Evolutionary conservation across 2,113 vertebrate species (phyloP), one percentile per base, ranked within the genome.

Genomic region (Oceanodroma tethys): DNA sequence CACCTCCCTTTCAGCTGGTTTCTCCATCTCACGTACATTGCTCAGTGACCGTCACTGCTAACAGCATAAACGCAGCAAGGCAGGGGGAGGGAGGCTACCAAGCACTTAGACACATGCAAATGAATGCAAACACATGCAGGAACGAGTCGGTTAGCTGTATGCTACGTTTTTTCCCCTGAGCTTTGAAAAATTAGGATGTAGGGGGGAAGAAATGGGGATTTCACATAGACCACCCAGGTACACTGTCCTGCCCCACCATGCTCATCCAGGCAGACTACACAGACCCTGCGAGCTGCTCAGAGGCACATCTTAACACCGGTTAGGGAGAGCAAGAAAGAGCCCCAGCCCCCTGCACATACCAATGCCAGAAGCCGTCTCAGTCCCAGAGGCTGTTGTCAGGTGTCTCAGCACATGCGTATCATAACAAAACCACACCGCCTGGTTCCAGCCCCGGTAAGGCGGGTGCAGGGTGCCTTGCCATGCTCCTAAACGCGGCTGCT

Each of bases 401-500:
- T 6, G 1, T 68, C 75, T 66, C 27, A 50, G 71, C 0, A 0
- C 26, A n/a, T 25, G 53, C 2, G 3, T 30, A 10, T 36, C 7
- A 2, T 36, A 16, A 3, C 10, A 84, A 26, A 38, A 32, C 53
- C 48, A 12, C 34, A 16, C 11, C 4, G 5, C 30, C 17, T 11
- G 52, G 38, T 5, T 52, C 12, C 67, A 65, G 79, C 26, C 63
- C 34, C 7, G 1, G 60, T 2, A 13, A 43, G 22, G 34, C 18
- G 4, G 19, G 26, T 70, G 62, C 38, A 32, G 66, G 67, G 43
- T 8, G 12, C 58, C 32, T 65, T 32, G 4, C 73, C 88, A 79
- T 85, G 56, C 26, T 79, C 53, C 93, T 60, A 60, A 9, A 63
- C 3, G 11, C 48, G 36, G 32, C 40, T 47, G 63, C 1, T 10